Evolutionary conservation across 2,113 vertebrate genomes (phyloP), one percentile per base, ranked within the genome.

Genomic region (Mystacornis crossleyi): DNA sequence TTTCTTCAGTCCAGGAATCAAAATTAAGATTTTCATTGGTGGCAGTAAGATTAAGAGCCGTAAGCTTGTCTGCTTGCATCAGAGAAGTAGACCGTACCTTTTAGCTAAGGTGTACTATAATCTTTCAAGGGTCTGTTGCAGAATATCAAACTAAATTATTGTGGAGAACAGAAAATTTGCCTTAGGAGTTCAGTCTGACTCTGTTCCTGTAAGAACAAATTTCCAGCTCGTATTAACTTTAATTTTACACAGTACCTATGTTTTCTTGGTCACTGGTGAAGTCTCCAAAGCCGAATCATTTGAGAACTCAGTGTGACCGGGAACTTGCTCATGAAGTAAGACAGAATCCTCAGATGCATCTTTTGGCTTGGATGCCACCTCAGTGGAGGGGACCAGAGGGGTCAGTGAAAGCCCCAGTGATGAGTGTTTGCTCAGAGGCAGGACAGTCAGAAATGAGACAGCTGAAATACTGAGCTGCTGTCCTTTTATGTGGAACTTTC

Each of bases 281-380:
- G 31, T 64, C 34, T 51, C 43, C 31, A 80, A 82, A 88, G 4
- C 8, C 12, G 74, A 43, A 69, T 38, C 26, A 48, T 88, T 64
- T 53, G 24, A 82, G 33, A 94, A 85, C 29, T 70, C 26, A 5
- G 6, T 50, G 45, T 81, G 51, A 66, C 3, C 34, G 18, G 53
- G 23, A 91, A 81, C n/a, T 65, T 4, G 1, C 26, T 60, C 33
- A 47, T 0, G 0, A 75, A 82, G 16, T 43, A 74, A 72, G 53
- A 48, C 28, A 55, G 43, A 72, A 10, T 47, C 18, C 77, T 86
- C 61, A 57, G 25, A 25, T 3, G 1, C 13, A 29, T n/a, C 47
- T 33, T 33, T 62, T 80, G 51, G 20, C 45, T 60, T 75, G 62
- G 43, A 69, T 50, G 24, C 3, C 23, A 14, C 33, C 53, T 79